Evolutionary conservation across 2,113 vertebrate genomes (phyloP).

Genomic region (Macaca mulatta): DNA sequence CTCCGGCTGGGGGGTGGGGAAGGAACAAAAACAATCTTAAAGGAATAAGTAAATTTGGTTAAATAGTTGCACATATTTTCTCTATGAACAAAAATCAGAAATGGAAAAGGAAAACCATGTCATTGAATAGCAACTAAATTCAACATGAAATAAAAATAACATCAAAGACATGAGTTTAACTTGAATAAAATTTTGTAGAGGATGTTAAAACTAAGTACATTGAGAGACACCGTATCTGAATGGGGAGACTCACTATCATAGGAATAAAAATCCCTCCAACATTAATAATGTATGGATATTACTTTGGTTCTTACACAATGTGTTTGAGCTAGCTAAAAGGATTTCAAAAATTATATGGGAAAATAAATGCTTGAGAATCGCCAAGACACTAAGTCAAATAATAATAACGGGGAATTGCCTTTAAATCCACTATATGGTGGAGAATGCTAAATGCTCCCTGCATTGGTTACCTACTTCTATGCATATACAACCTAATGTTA

Average conservation of each 20-base stretch:
- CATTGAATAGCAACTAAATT: not conserved
- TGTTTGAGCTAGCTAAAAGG: not conserved
- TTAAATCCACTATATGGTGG: not conserved
- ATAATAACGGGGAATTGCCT: not conserved
- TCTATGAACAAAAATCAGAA: not conserved
- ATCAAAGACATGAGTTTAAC: not conserved
- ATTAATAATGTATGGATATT: not conserved
- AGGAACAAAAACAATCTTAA: not conserved
- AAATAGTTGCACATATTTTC: not conserved
- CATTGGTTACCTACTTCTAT: not conserved
- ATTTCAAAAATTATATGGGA: not conserved
- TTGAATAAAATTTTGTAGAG: not conserved
- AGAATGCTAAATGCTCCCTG: not conserved
- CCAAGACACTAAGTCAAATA: not conserved
- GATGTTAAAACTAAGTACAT: not conserved
- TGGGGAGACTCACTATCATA: not conserved
- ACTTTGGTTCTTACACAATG: not conserved
- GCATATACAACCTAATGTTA: not conserved
- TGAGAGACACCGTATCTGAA: not conserved
- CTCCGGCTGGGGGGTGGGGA: rapidly evolving
- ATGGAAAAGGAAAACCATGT: not conserved
- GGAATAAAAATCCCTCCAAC: not conserved
- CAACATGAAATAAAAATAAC: not conserved
- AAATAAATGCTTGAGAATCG: not conserved
- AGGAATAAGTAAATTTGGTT: not conserved